These are phyloP conservation scores for Bombus cullumanus DNA, from an alignment of 1,140 invertebrate species.

Conservation along the genomic window DNA sequence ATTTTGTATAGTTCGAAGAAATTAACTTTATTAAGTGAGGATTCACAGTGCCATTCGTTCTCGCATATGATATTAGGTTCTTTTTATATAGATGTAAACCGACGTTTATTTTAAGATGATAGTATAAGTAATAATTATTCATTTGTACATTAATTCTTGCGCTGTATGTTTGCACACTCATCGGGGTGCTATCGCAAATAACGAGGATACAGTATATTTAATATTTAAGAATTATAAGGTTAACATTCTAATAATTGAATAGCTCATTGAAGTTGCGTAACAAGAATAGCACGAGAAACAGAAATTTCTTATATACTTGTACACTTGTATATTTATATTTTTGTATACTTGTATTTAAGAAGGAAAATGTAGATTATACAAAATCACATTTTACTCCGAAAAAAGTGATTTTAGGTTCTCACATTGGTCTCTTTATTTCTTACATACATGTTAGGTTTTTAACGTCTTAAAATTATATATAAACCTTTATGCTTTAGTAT, in stretches of 20 bases:
- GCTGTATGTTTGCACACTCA: neutral
- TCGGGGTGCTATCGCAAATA: constrained; percentile 7
- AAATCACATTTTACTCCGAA: too few relatives aligned
- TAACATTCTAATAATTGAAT: constrained; percentile 1
- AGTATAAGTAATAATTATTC: neutral
- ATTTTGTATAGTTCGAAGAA: neutral
- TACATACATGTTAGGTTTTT: too few relatives aligned
- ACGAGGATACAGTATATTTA: constrained; percentile 1
- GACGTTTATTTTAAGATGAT: neutral
- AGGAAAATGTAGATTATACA: too few relatives aligned
- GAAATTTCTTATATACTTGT: neutral
- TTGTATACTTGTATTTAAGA: too few relatives aligned
- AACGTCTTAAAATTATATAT: too few relatives aligned
- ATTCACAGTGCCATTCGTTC: constrained; percentile 30
- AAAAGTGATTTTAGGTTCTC: too few relatives aligned
- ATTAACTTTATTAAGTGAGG: too few relatives aligned
- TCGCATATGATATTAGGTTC: neutral
- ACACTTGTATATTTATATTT: neutral
- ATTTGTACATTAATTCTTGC: constrained; percentile 38
- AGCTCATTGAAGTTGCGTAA: constrained; percentile 10
- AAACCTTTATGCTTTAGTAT: neutral
- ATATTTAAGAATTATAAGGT: neutral
- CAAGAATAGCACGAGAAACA: neutral
- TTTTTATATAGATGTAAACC: neutral
- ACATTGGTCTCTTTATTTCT: too few relatives aligned